Base-by-base conservation (phyloP, 2,113 vertebrate species). In the Brienomyrus longianalis region DNA sequence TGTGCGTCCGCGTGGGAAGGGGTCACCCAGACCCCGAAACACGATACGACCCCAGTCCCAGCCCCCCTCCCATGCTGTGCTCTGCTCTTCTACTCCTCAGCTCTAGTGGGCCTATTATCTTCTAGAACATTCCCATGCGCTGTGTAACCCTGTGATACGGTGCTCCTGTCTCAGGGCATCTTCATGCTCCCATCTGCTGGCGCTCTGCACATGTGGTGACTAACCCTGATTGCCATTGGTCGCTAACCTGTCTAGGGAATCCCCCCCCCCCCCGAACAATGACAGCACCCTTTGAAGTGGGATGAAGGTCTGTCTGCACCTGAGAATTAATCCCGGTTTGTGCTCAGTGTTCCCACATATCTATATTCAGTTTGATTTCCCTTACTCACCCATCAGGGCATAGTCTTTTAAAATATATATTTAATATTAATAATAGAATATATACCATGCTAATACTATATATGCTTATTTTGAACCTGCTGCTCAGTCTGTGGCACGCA, bases 1-100 rank as follows among this genome's bases (percentile, higher is more conserved):
- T 94, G 93, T 92, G 92, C 86, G 91, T 70, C 91, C 90, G 93
- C 93, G 92, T 94, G 93, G 93, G 93, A 94, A 93, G 91, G 93
- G 94, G 93, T 95, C 93, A 93, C 92, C 88, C 88, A 45, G 45
- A 21, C 21, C 83, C 8, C 43, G 45, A 47, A 23, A 48, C 3
- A 10, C 83, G 21, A 23, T 84, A 48, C 45, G 23, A 47, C 45
- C 8, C 17, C 56, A 62, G 6, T n/a, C 56, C 62, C 62, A 70
- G 9, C 62, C 62, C 62, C 62, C 45, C 43, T 3, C 83, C 19
- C 31, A 59, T 62, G 10, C 86, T 45, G 11, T 87, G 52, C 23
- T 6, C 6, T 35, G 52, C 35, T 83, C 45, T 9, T 84, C 23
- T 47, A 80, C 35, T 43, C 35, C 10, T 80, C 35, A 43, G 15